phyloP scores from a whole-genome alignment of 1,140 invertebrate species.

The Drosophila varians region DNA sequence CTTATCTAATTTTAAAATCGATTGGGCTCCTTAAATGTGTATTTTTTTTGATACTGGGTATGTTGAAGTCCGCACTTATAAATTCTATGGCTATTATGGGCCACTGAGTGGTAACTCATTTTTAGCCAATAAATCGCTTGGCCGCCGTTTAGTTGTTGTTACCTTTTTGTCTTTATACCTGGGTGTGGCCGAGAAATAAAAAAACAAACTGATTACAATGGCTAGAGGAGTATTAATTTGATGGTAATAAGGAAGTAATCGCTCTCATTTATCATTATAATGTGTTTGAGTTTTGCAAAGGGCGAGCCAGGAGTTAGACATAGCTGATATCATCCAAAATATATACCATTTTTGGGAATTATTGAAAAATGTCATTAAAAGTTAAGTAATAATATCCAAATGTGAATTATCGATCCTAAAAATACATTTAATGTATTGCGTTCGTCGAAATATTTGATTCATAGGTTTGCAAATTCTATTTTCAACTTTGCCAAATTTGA shows the following conservation, averaged over 20 bases:
- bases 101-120: constrained; percentile 60
- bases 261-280: constrained; percentile 77
- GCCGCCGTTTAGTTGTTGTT: constrained; percentile 9
- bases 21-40: too few species aligned
- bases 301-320: constrained; percentile 14
- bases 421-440: neutral
- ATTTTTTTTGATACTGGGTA: constrained; percentile 1
- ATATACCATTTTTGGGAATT: too few species aligned
- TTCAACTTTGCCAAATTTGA: constrained; percentile 50
- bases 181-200: constrained; percentile 43
- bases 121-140: constrained; percentile 72
- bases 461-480: neutral
- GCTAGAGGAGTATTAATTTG: constrained; percentile 64
- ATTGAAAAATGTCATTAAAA: too few species aligned
- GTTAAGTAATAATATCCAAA: too few species aligned
- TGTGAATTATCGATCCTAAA: neutral
- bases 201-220: constrained; percentile 56
- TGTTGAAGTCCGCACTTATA: neutral
- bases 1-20: too few species aligned
- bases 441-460: neutral
- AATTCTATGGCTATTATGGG: constrained; percentile 18
- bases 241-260: constrained; percentile 74
- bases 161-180: constrained; percentile 8
- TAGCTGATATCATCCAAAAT: neutral
- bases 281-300: constrained; percentile 35